Evolutionary conservation across 1,140 invertebrate species (phyloP).

Genomic region (Myzus persicae): DNA sequence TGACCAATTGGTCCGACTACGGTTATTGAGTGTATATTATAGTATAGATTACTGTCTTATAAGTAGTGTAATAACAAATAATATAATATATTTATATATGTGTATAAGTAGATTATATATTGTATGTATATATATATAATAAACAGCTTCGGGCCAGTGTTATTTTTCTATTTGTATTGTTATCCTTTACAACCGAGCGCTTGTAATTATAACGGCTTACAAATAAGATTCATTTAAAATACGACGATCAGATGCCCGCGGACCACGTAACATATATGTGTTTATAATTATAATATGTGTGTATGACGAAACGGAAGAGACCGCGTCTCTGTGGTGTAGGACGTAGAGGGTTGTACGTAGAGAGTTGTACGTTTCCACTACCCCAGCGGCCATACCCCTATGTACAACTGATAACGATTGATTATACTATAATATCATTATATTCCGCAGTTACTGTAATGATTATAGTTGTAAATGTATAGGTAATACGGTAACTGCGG

Average conservation of each 20-base stretch:
- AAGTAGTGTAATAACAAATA: neutral
- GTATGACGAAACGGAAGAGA: neutral
- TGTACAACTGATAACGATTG: no score
- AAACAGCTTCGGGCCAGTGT: neutral
- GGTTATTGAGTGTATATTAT: neutral
- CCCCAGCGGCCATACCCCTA: no score
- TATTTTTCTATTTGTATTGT: neutral
- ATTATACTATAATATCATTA: no score
- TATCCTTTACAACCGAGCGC: neutral
- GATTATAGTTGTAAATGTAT: no score
- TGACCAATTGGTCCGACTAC: neutral
- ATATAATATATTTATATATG: neutral
- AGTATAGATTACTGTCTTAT: neutral
- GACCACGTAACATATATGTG: neutral
- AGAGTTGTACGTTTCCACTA: no score
- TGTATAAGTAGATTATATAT: no score
- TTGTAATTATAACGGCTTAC: neutral
- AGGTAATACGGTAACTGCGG: no score
- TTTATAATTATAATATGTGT: neutral
- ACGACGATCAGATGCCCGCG: neutral
- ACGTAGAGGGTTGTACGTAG: no score
- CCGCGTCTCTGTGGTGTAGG: neutral
- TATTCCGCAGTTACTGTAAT: no score
- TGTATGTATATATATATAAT: neutral
- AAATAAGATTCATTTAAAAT: neutral